Conservation (phyloP, 92 coral and sea anemone genomes). For the Nematostella vectensis region DNA sequence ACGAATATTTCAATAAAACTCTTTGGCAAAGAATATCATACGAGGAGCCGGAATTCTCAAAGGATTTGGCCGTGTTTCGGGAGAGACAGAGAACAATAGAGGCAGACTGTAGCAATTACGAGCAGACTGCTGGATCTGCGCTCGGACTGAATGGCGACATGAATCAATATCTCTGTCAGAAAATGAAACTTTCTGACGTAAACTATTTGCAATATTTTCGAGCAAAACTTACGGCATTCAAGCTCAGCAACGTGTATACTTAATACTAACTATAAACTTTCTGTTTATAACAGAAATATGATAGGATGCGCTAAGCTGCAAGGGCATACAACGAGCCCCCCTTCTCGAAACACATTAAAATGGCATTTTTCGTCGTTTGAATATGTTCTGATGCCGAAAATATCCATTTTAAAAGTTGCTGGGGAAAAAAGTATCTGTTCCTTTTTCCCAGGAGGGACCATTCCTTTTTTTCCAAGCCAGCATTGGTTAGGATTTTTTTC, state of each 20-base stretch:
- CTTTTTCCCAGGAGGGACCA: no score
- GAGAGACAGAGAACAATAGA: constrained; percentile 56
- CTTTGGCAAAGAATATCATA: constrained; percentile 61
- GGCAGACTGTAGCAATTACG: constrained; percentile 28
- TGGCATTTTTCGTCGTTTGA: no score
- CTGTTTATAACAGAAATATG: no score
- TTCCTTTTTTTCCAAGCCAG: no score
- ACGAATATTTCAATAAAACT: constrained; percentile 72
- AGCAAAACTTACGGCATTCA: constrained; percentile 17
- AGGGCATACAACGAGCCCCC: no score
- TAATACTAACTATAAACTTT: no score
- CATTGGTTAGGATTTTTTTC: no score
- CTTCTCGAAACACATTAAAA: no score
- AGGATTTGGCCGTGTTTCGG: constrained; percentile 50
- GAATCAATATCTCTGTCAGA: constrained; percentile 64
- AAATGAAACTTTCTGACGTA: constrained; percentile 50
- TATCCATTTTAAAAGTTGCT: no score
- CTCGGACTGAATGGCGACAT: constrained; percentile 1
- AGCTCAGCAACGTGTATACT: constrained; percentile 31
- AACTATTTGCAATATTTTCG: constrained; percentile 74
- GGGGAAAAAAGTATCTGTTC: no score
- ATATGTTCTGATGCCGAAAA: no score
- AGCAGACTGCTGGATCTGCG: not conserved
- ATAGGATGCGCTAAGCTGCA: no score
- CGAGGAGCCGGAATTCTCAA: constrained; percentile 47